A percentile compares a stretch with the other conserved stretches of the same genome.
phyloP scores from a whole-genome alignment of 2,888 invertebrate species.

The Synanthedon tipuliformis region DNA sequence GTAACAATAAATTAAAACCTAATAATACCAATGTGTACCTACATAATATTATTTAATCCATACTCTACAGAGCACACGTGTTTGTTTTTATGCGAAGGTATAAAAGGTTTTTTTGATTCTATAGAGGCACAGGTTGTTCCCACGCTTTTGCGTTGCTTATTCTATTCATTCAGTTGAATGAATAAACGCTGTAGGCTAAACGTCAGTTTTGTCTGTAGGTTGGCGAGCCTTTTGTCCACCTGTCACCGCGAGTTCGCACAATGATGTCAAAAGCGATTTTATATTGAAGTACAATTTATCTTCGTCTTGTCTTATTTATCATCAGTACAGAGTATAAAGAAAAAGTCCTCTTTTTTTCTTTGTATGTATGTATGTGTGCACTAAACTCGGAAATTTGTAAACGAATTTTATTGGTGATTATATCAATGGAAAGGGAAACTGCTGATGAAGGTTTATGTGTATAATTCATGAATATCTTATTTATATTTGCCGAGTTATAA shows the following conservation, averaged over 20 bases:
- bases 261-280: conserved; percentile 29
- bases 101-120: not conserved
- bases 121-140: conserved; percentile 24
- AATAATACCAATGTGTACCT: too few relatives aligned
- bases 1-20: too few relatives aligned
- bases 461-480: too few relatives aligned
- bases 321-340: too few relatives aligned
- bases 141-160: conserved; percentile 43
- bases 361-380: too few relatives aligned
- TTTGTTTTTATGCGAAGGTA: not conserved
- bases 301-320: conserved; percentile 6
- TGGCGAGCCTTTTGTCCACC: conserved; percentile 33
- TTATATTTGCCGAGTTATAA: too few relatives aligned
- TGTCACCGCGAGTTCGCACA: conserved; percentile 25
- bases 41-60: too few relatives aligned
- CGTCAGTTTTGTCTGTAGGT: conserved; percentile 37
- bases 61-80: not conserved
- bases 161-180: conserved; percentile 33
- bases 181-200: conserved; percentile 20
- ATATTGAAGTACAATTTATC: conserved; percentile 17
- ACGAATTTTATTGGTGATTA: too few relatives aligned
- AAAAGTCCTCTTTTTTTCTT: too few relatives aligned
- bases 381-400: too few relatives aligned
- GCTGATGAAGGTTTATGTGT: too few relatives aligned
- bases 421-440: too few relatives aligned